phyloP scores from a whole-genome alignment of 2,888 invertebrate species.

The Tetrapedia diversipes region DNA sequence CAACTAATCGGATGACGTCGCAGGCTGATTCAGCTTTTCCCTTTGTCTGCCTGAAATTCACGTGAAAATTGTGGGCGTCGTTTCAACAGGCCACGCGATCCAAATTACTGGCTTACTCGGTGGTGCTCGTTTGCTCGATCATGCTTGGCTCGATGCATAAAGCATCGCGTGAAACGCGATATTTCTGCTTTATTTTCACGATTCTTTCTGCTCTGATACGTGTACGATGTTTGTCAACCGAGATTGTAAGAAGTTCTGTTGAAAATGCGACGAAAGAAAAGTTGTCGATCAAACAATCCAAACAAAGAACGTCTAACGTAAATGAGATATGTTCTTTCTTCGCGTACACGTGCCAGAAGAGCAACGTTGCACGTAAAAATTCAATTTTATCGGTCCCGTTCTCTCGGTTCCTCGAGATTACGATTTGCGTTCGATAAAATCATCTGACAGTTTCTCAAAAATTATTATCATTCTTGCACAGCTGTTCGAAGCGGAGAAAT shows the following conservation, averaged over 20 bases:
- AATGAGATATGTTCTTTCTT: neutral
- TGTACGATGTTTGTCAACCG: neutral
- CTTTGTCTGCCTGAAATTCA: constrained; percentile 64
- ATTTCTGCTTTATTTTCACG: constrained; percentile 5
- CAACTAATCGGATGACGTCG: constrained; percentile 56
- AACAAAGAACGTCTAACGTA: constrained; percentile 19
- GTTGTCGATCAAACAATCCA: neutral
- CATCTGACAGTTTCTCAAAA: neutral
- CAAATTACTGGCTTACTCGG: constrained; percentile 11
- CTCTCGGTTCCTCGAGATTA: no score
- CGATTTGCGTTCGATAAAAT: neutral
- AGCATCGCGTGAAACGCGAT: constrained; percentile 17
- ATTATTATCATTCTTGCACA: neutral
- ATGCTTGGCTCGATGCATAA: neutral
- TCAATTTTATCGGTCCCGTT: neutral
- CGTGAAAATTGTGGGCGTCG: constrained; percentile 55
- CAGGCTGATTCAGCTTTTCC: constrained; percentile 73
- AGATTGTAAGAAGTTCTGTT: neutral
- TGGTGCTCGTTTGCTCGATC: neutral
- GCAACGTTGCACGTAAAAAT: neutral
- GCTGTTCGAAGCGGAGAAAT: neutral
- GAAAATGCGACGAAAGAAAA: neutral
- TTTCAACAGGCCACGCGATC: constrained; percentile 43
- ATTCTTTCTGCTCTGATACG: neutral
- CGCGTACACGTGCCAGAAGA: neutral